Percentiles rank a stretch among this genome's conserved stretches.
These are phyloP conservation scores for Netta rufina DNA, from an alignment of 2,797 vertebrate species.

Conservation along the genomic window DNA sequence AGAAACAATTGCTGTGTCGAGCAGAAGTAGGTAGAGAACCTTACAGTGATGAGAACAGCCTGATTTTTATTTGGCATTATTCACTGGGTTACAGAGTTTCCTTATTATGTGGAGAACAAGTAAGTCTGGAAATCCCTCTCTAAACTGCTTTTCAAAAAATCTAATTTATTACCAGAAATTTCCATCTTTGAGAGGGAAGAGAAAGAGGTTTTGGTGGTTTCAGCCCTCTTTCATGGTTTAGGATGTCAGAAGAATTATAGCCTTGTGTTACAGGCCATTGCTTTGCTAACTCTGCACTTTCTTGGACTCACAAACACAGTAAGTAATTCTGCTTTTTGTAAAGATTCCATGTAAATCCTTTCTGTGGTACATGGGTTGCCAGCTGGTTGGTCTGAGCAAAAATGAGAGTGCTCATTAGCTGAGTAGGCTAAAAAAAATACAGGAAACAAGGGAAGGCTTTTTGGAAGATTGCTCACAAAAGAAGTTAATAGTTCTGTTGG, in stretches of 20 bases:
- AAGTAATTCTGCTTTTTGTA: constrained; percentile 37
- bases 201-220: constrained; percentile 27
- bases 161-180: background rate
- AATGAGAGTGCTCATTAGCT: constrained; percentile 28
- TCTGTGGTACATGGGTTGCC: constrained; percentile 33
- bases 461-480: constrained; percentile 4
- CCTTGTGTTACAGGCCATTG: constrained; percentile 16
- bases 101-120: background rate
- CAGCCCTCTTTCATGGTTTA: constrained; percentile 43
- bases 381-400: constrained; percentile 37
- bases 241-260: constrained; percentile 50
- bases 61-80: background rate
- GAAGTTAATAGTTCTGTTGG: constrained; percentile 35
- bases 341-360: background rate
- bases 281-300: constrained; percentile 57
- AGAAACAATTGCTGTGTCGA: background rate
- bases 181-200: background rate
- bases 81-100: background rate
- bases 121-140: background rate
- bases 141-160: background rate
- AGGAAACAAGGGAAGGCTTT: constrained; percentile 46
- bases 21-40: background rate
- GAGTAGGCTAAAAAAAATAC: constrained; percentile 12
- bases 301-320: constrained; percentile 14
- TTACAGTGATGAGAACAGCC: background rate